A percentile compares a stretch with the other conserved stretches of the same genome.
These are phyloP conservation scores for Nephrotoma guestfalica DNA, from an alignment of 2,888 invertebrate genomes.

Conservation along the genomic window DNA sequence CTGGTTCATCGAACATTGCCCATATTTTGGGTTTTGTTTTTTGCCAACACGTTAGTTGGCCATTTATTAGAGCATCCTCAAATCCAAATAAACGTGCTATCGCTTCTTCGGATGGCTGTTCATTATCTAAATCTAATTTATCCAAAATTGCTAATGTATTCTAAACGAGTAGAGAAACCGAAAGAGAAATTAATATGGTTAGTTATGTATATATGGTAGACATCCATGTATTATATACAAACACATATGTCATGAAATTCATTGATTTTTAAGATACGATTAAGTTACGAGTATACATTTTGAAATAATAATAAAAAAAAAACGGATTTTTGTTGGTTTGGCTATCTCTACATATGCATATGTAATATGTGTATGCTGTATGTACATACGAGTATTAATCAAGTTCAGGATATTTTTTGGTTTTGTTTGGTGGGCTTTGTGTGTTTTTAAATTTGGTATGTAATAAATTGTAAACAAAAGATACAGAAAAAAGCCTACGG, in stretches of 20 bases:
- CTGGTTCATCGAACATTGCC: constrained; percentile 94
- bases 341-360: neutral
- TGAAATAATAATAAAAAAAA: neutral
- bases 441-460: neutral
- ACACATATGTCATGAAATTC: neutral
- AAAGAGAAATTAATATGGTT: neutral
- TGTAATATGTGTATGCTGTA: no score
- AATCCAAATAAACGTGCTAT: constrained; percentile 84
- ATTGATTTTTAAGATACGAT: neutral
- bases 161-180: constrained; percentile 34
- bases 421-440: neutral
- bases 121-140: constrained; percentile 87
- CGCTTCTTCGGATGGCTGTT: constrained; percentile 83
- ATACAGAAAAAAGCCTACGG: neutral
- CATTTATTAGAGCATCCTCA: constrained; percentile 69
- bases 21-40: constrained; percentile 80
- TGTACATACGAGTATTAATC: neutral
- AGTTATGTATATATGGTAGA: neutral
- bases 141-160: constrained; percentile 92
- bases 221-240: neutral
- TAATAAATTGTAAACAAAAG: neutral
- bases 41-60: constrained; percentile 76
- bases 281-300: neutral
- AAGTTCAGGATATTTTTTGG: neutral
- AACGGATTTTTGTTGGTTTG: neutral